Base-by-base conservation (phyloP, 2,888 invertebrate species). In the Lobophora halterata region DNA sequence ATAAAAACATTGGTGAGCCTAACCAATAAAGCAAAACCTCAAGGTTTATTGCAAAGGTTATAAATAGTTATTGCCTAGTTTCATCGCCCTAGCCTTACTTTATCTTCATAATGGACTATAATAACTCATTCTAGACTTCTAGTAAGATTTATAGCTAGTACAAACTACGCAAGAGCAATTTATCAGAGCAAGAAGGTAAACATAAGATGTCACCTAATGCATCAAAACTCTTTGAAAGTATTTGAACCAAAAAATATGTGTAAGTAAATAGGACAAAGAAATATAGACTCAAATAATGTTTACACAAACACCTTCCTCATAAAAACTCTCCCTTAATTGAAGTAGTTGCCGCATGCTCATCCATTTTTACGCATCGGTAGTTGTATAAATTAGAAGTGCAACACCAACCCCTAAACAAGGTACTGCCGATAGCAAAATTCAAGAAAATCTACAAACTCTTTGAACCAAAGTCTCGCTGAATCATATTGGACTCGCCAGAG, bases 301-400 rank as follows among this genome's bases (percentile, higher is more conserved):
- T 43, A 43, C 36, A 30, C 49, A 48, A 45, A 53, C 48, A 54
- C 52, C 32, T 29, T 49, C 52, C 55, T 38, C 43, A 43, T 37
- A 61, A 59, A 61, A 53, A 49, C 31, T 38, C 51, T 47, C 55
- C 58, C 60, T 58, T 69, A 69, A 71, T 70, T 71, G 66, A 68
- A 70, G 68, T 59, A 61, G 52, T 46, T 46, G 47, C 46, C 48
- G 51, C 50, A 46, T 54, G 65, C 67, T 68, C 71, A 74, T 75
- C 71, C 71, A 74, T 79, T 81, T 76, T 76, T 65, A 75, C 73
- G 77, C 80, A 70, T 76, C 72, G 70, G 49, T 64, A 76, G 73
- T 61, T 69, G 61, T 63, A 67, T 74, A 82, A 80, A 82, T 82
- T 77, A 79, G 72, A 69, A 72, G 65, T 60, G 65, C 62, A 63